phyloP scores from a whole-genome alignment of 2,113 vertebrate species.

The Caranx ignobilis region DNA sequence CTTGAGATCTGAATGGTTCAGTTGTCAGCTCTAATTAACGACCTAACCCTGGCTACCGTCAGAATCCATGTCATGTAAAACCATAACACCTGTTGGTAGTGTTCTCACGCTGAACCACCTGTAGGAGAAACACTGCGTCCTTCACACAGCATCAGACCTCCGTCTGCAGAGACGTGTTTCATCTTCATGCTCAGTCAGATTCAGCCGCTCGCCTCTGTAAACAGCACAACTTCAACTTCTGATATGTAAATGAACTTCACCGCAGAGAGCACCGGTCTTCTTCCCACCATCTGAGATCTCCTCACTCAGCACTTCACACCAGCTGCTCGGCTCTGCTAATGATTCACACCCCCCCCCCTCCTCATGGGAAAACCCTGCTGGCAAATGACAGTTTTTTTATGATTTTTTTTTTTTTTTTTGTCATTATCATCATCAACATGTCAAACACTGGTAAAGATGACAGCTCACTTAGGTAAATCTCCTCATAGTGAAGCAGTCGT shows the following conservation, averaged over 20 bases:
- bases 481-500: not conserved
- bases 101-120: not conserved
- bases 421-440: constrained; percentile 1
- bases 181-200: not conserved
- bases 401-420: constrained; percentile 1
- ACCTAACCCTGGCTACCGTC: too few species aligned
- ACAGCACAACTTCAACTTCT: constrained; percentile 29
- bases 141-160: too few species aligned
- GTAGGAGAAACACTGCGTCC: too few species aligned
- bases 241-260: constrained; percentile 44
- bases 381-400: not conserved
- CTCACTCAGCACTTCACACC: constrained; percentile 40
- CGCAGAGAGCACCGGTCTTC: not conserved
- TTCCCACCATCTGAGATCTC: constrained; percentile 35
- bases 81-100: not conserved
- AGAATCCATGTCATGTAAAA: too few species aligned
- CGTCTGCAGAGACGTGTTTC: not conserved
- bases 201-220: not conserved
- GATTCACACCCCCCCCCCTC: not conserved
- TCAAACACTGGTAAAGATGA: constrained; percentile 3
- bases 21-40: too few species aligned
- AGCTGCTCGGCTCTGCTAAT: constrained; percentile 27
- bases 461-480: constrained; percentile 9
- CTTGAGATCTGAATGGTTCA: too few species aligned
- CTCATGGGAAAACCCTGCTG: constrained; percentile 20